A percentile compares a stretch with the other conserved stretches of the same genome.
These are phyloP conservation scores for Dioctria linearis DNA, from an alignment of 2,888 invertebrate genomes.

Conservation along the genomic window DNA sequence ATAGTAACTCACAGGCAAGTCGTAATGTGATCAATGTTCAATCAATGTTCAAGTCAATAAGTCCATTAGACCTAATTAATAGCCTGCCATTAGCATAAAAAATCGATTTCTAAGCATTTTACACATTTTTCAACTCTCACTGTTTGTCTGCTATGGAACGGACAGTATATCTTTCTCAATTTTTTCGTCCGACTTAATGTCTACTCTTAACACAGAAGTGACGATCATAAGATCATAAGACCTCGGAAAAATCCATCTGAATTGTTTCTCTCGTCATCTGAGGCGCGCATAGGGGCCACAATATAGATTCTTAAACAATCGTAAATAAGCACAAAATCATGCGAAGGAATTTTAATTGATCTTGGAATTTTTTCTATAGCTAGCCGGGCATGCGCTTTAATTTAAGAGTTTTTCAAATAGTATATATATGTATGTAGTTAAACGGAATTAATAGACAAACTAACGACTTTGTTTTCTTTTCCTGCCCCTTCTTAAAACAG, in stretches of 20 bases:
- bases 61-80: constrained; percentile 59
- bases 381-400: constrained; percentile 37
- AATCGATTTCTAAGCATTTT: constrained; percentile 55
- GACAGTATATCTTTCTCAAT: constrained; percentile 11
- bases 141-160: neutral
- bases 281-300: constrained; percentile 15
- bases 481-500: constrained; percentile 72
- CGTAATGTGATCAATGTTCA: constrained; percentile 50
- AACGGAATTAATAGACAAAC: constrained; percentile 45
- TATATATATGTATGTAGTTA: constrained; percentile 11
- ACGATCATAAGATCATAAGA: constrained; percentile 14
- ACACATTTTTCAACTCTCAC: constrained; percentile 46
- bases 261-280: constrained; percentile 36
- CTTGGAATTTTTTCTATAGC: constrained; percentile 53
- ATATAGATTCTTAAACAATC: constrained; percentile 12
- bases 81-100: constrained; percentile 55
- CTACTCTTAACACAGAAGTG: constrained; percentile 18
- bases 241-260: constrained; percentile 10
- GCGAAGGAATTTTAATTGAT: constrained; percentile 58
- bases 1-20: neutral
- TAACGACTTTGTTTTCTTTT: constrained; percentile 50
- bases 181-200: constrained; percentile 26
- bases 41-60: constrained; percentile 58
- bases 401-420: constrained; percentile 40
- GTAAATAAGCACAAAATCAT: constrained; percentile 52